Base-by-base conservation (phyloP, 2,113 vertebrate species). In the Tricholaema leucomelas region DNA sequence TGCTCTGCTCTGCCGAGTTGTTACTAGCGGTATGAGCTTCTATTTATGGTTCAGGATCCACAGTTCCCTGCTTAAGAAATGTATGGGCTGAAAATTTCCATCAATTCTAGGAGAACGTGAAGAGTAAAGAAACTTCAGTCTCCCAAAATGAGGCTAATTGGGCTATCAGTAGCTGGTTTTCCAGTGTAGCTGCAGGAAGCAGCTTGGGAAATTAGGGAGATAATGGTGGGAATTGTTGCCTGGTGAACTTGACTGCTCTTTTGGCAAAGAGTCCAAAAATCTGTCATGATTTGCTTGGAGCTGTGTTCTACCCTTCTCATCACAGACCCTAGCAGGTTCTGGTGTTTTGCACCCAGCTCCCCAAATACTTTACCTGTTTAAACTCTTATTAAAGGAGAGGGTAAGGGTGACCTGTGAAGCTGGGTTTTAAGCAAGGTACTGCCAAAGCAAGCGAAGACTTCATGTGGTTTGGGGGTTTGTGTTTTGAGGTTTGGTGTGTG, bases 81-180 rank as follows among this genome's bases (percentile, higher is more conserved):
- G 6, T 9, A 19, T 17, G 8, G 27, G 24, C 44, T 78, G 54
- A 67, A 81, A 75, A 75, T 56, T n/a, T 69, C 27, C 19, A 10
- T 74, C 33, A 33, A 5, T 74, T 88, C 27, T 35, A 71, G 75
- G 48, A 81, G 72, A 65, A 33, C 8, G 12, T 31, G 63, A 88
- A 66, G 30, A 36, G 19, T 24, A 59, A 79, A 86, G 64, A 70
- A 87, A 79, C 14, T 72, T 46, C 18, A 30, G n/a, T 9, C 30
- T 92, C 28, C 27, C 19, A 63, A 94, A 81, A 48, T 28, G 28
- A 66, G 42, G 61, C 28, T 48, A 72, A 83, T 85, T 79, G 77
- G 83, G 88, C 48, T 93, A 92, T 89, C 79, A 85, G n/a, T 17
- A 54, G 66, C 59, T 87, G 46, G 46, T 77, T 85, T 94, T 90